phyloP scores from a whole-genome alignment of 2,113 vertebrate species.

The Elephantulus edwardii region DNA sequence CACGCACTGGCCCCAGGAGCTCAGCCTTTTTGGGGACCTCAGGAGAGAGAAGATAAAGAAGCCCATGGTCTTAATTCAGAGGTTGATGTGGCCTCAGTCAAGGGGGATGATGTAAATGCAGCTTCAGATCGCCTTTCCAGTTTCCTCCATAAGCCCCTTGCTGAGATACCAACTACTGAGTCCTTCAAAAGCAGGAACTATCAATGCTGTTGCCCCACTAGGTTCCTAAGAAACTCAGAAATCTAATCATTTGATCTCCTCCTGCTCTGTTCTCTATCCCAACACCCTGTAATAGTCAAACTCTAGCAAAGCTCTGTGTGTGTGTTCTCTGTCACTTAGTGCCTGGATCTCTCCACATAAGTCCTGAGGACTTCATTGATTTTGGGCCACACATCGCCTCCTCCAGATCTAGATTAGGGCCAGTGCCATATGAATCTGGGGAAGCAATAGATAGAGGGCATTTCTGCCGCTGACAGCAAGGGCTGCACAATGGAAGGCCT shows the following conservation, averaged over 20 bases:
- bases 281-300: background rate
- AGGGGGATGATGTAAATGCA: background rate
- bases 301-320: background rate
- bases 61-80: background rate
- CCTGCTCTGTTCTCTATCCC: background rate
- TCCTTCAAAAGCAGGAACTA: background rate
- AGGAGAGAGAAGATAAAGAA: background rate
- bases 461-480: no score
- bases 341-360: background rate
- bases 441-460: background rate
- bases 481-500: background rate
- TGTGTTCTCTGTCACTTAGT: background rate
- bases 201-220: background rate
- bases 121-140: background rate
- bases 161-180: background rate
- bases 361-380: background rate
- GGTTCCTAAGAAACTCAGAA: background rate
- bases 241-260: rapidly evolving
- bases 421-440: background rate
- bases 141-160: background rate
- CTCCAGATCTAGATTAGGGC: background rate
- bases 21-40: background rate
- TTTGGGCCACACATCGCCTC: background rate
- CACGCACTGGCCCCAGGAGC: background rate
- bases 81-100: rapidly evolving